phyloP scores from a whole-genome alignment of 2,797 vertebrate genomes.

The Sebastes taczanowskii region DNA sequence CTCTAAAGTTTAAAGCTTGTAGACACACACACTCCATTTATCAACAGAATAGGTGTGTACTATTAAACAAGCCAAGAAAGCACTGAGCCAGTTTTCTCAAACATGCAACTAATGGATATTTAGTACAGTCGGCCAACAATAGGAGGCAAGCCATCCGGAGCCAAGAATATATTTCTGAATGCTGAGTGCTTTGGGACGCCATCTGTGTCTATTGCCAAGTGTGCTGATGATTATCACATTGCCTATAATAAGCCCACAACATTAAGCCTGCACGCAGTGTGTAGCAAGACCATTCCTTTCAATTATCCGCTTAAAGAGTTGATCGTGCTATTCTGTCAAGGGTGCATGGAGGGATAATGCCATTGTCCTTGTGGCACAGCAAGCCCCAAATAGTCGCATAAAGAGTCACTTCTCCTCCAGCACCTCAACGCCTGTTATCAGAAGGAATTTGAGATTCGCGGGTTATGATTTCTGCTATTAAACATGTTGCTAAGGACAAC shows the following conservation, averaged over 20 bases:
- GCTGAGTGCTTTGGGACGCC: slow-evolving; percentile 50
- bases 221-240: slow-evolving; percentile 57
- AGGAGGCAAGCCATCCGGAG: slow-evolving; percentile 26
- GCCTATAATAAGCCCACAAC: slow-evolving; percentile 52
- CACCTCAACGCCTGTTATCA: background rate
- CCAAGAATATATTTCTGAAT: slow-evolving; percentile 48
- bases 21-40: background rate
- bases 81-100: slow-evolving; percentile 43
- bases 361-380: slow-evolving; percentile 23
- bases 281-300: slow-evolving; percentile 49
- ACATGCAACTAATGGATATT: slow-evolving; percentile 64
- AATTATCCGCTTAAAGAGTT: slow-evolving; percentile 46
- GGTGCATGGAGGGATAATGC: slow-evolving; percentile 15
- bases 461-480: background rate
- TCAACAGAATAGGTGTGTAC: slow-evolving; percentile 42
- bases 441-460: background rate
- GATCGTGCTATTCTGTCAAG: slow-evolving; percentile 20
- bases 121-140: slow-evolving; percentile 55
- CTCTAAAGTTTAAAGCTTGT: slow-evolving; percentile 8
- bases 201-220: slow-evolving; percentile 58
- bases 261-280: slow-evolving; percentile 46
- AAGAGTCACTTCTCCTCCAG: slow-evolving; percentile 1
- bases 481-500: background rate
- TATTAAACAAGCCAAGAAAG: slow-evolving; percentile 46
- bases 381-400: slow-evolving; percentile 9